Evolutionary conservation across 2,797 vertebrate species (phyloP).

Genomic region (Sebastes hopkinsi): DNA sequence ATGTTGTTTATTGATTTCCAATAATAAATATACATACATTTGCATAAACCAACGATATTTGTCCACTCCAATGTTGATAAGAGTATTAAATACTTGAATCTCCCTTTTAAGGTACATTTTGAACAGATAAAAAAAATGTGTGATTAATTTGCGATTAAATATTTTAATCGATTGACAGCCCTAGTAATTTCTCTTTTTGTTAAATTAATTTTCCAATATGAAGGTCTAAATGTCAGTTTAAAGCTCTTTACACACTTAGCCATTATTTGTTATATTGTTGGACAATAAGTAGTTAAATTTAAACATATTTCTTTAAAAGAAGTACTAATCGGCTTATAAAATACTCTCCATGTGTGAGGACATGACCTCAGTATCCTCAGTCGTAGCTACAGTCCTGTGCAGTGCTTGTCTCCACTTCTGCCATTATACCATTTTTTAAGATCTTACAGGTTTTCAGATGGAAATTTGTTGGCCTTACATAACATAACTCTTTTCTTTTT

Average conservation of each 20-base stretch:
- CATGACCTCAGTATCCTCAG: background rate
- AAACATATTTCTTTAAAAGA: background rate
- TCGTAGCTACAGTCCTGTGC: background rate
- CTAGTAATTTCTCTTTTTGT: background rate
- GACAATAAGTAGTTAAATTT: background rate
- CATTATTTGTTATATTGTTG: background rate
- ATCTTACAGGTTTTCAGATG: background rate
- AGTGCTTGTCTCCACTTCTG: background rate
- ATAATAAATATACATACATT: fast-evolving
- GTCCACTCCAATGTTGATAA: too few species aligned
- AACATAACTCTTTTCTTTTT: conserved; percentile 9
- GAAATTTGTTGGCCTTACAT: conserved; percentile 29
- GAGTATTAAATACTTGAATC: too few species aligned
- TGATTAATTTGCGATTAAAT: too few species aligned
- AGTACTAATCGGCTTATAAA: background rate
- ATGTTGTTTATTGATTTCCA: too few species aligned
- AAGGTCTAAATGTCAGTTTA: background rate
- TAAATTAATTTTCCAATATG: background rate
- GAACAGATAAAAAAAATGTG: too few species aligned
- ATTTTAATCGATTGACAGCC: too few species aligned
- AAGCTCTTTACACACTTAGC: background rate
- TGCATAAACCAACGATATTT: too few species aligned
- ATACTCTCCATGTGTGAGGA: background rate
- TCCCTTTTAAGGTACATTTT: too few species aligned
- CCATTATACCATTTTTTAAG: background rate